Evolutionary conservation across 2,888 invertebrate genomes (phyloP).

Genomic region (Ischnura elegans): DNA sequence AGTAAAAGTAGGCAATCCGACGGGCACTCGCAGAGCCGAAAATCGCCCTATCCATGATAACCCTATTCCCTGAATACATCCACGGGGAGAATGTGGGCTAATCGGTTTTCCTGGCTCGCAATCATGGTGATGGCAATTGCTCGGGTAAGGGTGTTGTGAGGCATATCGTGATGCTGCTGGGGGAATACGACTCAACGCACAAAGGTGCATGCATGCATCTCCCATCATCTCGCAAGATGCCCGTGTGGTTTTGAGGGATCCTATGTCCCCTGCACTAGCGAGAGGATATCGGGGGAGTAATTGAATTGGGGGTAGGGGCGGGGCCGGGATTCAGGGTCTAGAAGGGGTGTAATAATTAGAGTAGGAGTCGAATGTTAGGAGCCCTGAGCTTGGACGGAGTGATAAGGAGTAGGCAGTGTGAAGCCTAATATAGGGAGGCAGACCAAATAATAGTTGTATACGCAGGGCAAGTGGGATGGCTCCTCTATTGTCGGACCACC

Average conservation of each 20-base stretch:
- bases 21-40: too few relatives aligned
- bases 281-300: slow-evolving; percentile 8
- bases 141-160: background rate
- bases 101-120: background rate
- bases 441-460: background rate
- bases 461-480: background rate
- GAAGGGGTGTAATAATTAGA: background rate
- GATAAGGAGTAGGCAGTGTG: background rate
- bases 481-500: too few relatives aligned
- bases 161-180: background rate
- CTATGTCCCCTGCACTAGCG: background rate
- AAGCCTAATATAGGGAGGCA: background rate
- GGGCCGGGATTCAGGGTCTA: background rate
- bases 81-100: background rate
- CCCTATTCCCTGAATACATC: too few relatives aligned
- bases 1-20: too few relatives aligned
- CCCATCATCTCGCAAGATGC: background rate
- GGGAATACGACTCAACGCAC: background rate
- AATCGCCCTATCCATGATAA: too few relatives aligned
- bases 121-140: background rate
- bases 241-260: background rate
- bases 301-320: background rate
- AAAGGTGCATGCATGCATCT: background rate
- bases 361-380: background rate
- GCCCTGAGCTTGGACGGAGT: background rate